Evolutionary conservation across 2,888 invertebrate species (phyloP).

Genomic region (Amphiduros pacificus): DNA sequence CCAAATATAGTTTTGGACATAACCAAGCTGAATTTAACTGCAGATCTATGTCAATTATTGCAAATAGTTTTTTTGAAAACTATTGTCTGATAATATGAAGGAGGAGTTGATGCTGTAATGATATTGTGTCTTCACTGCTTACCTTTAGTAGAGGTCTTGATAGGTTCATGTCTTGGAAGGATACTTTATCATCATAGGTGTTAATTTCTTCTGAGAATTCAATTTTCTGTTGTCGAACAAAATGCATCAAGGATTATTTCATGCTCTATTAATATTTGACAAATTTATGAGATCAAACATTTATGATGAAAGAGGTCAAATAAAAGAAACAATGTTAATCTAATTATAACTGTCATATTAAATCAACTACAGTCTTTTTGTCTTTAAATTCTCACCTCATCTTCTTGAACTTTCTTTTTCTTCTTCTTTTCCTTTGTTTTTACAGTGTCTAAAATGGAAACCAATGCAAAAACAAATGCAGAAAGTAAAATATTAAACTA

Average conservation of each 20-base stretch:
- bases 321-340: background rate
- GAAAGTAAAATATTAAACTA: too few species aligned
- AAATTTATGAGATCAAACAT: slow-evolving; percentile 2
- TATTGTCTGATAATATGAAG: too few species aligned
- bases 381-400: too few species aligned
- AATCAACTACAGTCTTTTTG: background rate
- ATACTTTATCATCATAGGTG: slow-evolving; percentile 43
- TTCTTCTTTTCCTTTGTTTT: slow-evolving; percentile 39
- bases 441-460: slow-evolving; percentile 37
- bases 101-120: too few species aligned
- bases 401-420: slow-evolving; percentile 34
- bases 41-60: too few species aligned
- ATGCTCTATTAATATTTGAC: background rate
- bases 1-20: too few species aligned
- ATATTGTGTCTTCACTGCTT: too few species aligned
- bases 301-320: background rate
- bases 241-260: background rate
- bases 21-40: too few species aligned
- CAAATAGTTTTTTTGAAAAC: too few species aligned
- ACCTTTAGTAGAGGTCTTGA: slow-evolving; percentile 89
- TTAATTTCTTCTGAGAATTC: slow-evolving; percentile 51
- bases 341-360: background rate
- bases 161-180: slow-evolving; percentile 81
- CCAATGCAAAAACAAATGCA: too few species aligned
- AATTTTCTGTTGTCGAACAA: slow-evolving; percentile 37